Percentiles rank a stretch among this genome's conserved stretches.
Conservation (phyloP, 2,113 vertebrate genomes). For the Alethe castanea region DNA sequence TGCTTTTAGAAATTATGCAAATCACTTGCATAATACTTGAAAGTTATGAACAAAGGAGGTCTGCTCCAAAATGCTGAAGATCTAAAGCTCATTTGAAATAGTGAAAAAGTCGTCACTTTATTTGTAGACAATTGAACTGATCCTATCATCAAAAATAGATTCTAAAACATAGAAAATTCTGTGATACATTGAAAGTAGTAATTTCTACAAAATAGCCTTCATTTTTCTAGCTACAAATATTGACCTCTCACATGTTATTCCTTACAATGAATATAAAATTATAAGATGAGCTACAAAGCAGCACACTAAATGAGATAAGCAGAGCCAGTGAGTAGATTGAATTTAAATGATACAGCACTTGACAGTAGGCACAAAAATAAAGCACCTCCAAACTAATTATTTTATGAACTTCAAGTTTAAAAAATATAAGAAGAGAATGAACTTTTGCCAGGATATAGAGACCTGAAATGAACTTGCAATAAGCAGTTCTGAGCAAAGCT, state of each 20-base stretch:
- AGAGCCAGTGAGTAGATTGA: neutral
- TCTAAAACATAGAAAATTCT: neutral
- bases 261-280: neutral
- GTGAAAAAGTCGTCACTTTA: neutral
- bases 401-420: neutral
- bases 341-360: neutral
- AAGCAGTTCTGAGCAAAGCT: neutral
- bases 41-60: neutral
- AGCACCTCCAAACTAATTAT: fast-evolving
- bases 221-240: neutral
- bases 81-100: neutral
- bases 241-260: neutral
- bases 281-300: neutral
- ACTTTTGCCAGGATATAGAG: neutral
- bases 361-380: neutral
- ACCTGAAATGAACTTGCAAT: neutral
- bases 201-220: neutral
- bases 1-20: neutral
- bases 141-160: neutral
- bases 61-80: neutral
- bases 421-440: fast-evolving
- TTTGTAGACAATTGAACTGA: neutral
- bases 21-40: neutral
- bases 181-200: neutral
- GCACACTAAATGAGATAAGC: neutral